Conservation (phyloP, 2,113 vertebrate species). For the Oryzias javanicus region DNA sequence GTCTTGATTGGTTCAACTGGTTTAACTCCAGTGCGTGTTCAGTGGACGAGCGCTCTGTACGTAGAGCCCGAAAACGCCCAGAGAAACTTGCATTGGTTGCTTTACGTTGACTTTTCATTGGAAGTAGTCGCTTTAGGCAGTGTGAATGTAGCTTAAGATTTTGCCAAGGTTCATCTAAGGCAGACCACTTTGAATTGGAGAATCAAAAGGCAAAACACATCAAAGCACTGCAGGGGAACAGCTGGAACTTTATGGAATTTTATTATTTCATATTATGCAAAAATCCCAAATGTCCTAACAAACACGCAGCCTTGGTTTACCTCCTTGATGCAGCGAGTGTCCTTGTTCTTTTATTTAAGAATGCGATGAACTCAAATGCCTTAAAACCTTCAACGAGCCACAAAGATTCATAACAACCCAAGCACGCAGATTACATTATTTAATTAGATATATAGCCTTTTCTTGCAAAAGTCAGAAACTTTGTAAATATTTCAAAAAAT, state of each 20-base stretch:
- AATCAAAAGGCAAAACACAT: constrained; percentile 18
- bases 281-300: constrained; percentile 1
- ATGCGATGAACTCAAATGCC: constrained; percentile 3
- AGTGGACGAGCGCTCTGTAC: too few species aligned
- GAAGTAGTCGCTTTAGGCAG: too few species aligned
- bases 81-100: too few species aligned
- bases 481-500: constrained; percentile 18
- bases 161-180: neutral
- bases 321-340: constrained; percentile 8
- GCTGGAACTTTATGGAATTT: constrained; percentile 9
- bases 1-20: too few species aligned
- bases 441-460: constrained; percentile 8
- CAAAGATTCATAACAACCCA: constrained; percentile 2
- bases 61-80: too few species aligned
- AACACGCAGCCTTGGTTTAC: constrained; percentile 10
- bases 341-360: constrained; percentile 19
- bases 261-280: neutral
- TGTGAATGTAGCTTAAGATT: too few species aligned
- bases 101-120: too few species aligned
- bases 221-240: constrained; percentile 1
- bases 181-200: constrained; percentile 18
- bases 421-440: neutral
- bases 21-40: too few species aligned
- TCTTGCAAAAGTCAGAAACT: neutral
- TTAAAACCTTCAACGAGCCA: neutral